Base-by-base conservation (phyloP, 2,888 invertebrate species). In the Hololepta plana region DNA sequence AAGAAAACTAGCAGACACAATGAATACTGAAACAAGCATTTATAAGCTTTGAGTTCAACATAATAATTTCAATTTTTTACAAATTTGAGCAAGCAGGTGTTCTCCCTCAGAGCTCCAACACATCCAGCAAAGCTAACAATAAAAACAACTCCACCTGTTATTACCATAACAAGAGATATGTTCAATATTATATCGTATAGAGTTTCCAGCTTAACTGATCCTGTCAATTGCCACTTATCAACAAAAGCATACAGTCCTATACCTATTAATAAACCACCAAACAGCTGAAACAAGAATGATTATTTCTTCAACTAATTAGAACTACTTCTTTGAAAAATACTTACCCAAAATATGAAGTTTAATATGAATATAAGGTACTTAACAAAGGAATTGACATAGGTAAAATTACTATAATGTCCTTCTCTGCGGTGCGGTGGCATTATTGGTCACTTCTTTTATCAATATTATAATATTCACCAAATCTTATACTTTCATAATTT, bases 61-160 rank as follows among this genome's bases (percentile, higher is more conserved):
- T 8, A 21, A 21, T 21, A 34, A 28, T 16, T 8, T 4, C 9
- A 14, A 30, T 20, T 40, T 66, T 76, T 71, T 59, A 85, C 85
- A 57, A 90, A 80, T 62, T 87, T 88, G 8, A 93, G 65, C 33
- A 93, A 59, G 47, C 81, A 85, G 0, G 88, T 84, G 52, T 93
- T 93, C 57, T 93, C 91, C 31, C 91, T 58, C 4, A 87, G 57
- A 1, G 87, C 84, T 22, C 85, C 91, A 8, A 93, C 72, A 50
- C 90, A 93, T 4, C 91, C 91, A 11, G 87, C 81, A 53, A 90
- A 91, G 51, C 88, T 88, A 27, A 93, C 85, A 26, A 85, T 67
- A 54, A 91, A 91, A n/a, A 91, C 76, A 4, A 90, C 74, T 15
- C 74, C 73, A 3, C 91, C 90, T 31, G 84, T 72, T 30, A 90